phyloP scores from a whole-genome alignment of 2,888 invertebrate species.

The Drosophila nr. perissopoda region DNA sequence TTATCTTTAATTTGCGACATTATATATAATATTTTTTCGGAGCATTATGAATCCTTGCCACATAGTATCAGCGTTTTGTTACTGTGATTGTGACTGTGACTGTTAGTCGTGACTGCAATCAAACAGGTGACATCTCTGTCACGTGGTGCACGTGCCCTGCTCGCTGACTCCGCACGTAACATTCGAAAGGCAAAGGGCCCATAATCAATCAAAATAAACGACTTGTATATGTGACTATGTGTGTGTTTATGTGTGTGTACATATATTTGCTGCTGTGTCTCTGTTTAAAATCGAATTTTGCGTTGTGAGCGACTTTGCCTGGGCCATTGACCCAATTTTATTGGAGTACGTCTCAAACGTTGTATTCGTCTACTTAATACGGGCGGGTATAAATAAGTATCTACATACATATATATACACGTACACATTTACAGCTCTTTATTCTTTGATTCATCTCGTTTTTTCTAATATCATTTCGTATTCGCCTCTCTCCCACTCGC shows the following conservation, averaged over 20 bases:
- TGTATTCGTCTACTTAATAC: conserved; percentile 2
- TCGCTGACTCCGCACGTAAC: conserved; percentile 58
- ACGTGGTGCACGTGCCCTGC: conserved; percentile 66
- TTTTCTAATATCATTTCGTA: conserved; percentile 23
- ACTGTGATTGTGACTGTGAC: not conserved
- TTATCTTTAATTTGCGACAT: not conserved
- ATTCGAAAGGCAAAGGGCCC: conserved; percentile 54
- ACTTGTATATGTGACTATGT: not conserved
- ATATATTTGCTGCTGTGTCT: not conserved
- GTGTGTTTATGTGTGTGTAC: not conserved
- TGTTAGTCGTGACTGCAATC: conserved; percentile 1
- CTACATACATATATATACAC: not conserved
- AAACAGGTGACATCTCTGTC: conserved; percentile 28
- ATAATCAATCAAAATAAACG: conserved; percentile 45
- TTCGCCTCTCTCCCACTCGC: conserved; percentile 8
- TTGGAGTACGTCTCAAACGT: conserved; percentile 12
- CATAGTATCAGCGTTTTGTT: not conserved
- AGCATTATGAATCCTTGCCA: not conserved
- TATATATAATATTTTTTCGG: not conserved
- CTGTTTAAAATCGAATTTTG: conserved; percentile 18
- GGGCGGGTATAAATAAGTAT: not conserved
- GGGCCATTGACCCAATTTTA: conserved; percentile 74
- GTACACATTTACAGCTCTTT: conserved; percentile 31
- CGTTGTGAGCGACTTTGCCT: conserved; percentile 62
- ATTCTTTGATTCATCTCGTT: conserved; percentile 26